Base-by-base conservation (phyloP, 2,113 vertebrate genomes). In the Ceuthmochares aereus region DNA sequence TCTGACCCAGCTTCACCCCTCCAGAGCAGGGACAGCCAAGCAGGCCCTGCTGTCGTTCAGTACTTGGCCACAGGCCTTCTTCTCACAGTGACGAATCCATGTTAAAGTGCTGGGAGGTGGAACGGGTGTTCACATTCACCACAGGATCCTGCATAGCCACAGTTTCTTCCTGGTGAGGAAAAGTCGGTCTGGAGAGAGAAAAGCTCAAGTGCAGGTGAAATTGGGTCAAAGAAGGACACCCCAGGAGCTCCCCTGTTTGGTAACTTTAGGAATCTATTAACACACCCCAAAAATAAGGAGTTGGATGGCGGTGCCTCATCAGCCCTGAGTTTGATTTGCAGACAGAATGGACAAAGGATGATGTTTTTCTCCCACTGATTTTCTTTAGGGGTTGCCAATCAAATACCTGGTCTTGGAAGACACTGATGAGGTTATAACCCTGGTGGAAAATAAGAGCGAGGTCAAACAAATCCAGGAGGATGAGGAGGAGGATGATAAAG, bases 401-500 rank as follows among this genome's bases (percentile, higher is more conserved):
- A 98, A 98, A 78, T 99, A 98, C 93, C 91, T 99, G 94, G 97
- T 97, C 29, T 94, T 99, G 81, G 97, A 97, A 91, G 98, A 98
- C 91, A 82, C 97, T 2, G 98, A 99, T 49, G 99, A 98, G 78
- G 96, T 99, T 81, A 14, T 99, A 82, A 98, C 98, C 40, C 96
- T 98, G 59, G 97, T 99, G 84, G 96, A 98, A 97, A 91, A 95
- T 34, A 93, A 86, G 21, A 86, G 56, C 42, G 56, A 98, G 81
- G 86, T 95, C 34, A 74, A 92, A 91, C 83, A 95, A 86, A 76
- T 59, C 49, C 90, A 72, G 58, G 85, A 97, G 30, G 60, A 93
- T 9, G 86, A 73, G 37, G 69, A 93, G 26, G 96, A 96, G 29
- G 70, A 80, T 1, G 87, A 52, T 26, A 26, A 92, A 1, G 95